Base-by-base conservation (phyloP, 1,140 invertebrate genomes). In the Plectus sambesii region DNA sequence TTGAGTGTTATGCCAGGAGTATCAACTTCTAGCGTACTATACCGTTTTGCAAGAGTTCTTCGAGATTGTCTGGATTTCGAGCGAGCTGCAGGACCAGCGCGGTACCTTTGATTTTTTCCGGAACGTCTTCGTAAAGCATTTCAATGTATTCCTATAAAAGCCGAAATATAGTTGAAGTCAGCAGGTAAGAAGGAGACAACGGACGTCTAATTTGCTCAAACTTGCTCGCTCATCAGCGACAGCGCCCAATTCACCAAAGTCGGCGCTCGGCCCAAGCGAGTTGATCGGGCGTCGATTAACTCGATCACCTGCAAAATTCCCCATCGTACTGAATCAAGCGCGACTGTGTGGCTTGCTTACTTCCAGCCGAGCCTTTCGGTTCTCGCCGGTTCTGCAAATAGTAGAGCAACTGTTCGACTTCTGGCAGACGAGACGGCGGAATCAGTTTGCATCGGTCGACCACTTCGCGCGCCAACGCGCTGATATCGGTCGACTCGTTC, bases 81-180 rank as follows among this genome's bases (percentile, higher is more conserved):
- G 89, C 83, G 40, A 97, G 76, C 70, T 89, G 83, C 41, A 93
- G 75, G 53, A 97, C 85, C 42, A 88, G 74, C 12, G 81, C 81
- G n/a, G 89, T 87, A 25, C 86, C 90, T 71, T 84, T 82, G 22
- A 92, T 81, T 76, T 94, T 94, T 59, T 87, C 86, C 33, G 81
- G 76, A 58, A 90, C 81, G 56, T 88, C 88, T 73, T 98, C 93
- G 71, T 98, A 99, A 3, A 99, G 73, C 49, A 97, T 73, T 72
- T 97, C 92, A 36, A 96, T 82, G 71, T 98, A 98, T 59, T 82
- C 81, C 65, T 94, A 86, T n/a, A 77, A 56, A 56, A 19, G n/a
- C n/a, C n/a, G 40, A 53, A 20, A 38, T 20, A 41, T 54, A 17
- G 19, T 22, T 22, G 25, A 25, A 20, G 20, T n/a, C n/a, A n/a